These are phyloP conservation scores for Gallinago media DNA, from an alignment of 2,113 vertebrate species.

Conservation along the genomic window DNA sequence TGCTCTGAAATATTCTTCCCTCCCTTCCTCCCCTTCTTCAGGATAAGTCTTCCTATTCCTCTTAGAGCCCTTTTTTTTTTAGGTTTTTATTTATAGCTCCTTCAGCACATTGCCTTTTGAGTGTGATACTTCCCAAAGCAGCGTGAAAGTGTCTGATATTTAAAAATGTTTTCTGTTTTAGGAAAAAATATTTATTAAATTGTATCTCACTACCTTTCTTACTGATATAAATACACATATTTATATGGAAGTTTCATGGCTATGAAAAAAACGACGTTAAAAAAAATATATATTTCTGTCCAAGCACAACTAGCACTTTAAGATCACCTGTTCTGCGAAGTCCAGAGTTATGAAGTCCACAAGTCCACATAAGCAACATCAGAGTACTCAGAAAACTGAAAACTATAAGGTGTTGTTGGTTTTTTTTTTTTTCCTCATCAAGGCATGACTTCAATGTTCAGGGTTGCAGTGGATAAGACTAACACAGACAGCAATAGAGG, in stretches of 20 bases:
- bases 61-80: neutral
- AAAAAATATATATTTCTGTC: neutral
- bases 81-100: constrained; percentile 24
- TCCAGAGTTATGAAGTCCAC: neutral
- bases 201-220: neutral
- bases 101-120: constrained; percentile 25
- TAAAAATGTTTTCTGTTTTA: neutral
- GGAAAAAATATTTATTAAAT: constrained; percentile 22
- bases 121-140: constrained; percentile 28
- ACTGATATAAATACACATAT: neutral
- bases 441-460: neutral
- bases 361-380: neutral
- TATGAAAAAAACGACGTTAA: neutral
- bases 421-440: neutral
- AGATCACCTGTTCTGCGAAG: neutral
- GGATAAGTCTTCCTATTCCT: constrained; percentile 32
- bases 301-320: neutral
- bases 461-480: neutral
- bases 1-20: neutral
- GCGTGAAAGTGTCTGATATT: neutral
- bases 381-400: neutral
- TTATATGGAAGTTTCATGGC: neutral
- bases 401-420: neutral
- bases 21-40: constrained; percentile 33
- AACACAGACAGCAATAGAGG: neutral